Evolutionary conservation across 2,888 invertebrate genomes (phyloP).

Genomic region (Caenorhabditis sulstoni): DNA sequence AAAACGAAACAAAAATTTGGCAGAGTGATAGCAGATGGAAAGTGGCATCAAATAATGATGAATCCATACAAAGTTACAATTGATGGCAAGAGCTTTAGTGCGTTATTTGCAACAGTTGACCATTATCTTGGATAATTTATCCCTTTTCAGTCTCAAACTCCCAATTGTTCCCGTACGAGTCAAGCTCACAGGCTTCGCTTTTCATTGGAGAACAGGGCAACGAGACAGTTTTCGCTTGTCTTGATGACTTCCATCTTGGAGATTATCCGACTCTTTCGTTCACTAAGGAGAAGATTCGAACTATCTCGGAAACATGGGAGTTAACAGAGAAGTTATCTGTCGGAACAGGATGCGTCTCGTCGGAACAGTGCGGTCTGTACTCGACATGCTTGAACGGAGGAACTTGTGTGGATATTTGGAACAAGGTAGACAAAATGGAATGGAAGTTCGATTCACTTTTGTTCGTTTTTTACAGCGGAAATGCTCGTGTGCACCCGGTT

Average conservation of each 20-base stretch:
- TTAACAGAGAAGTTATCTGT: slow-evolving; percentile 45
- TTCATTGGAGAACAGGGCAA: slow-evolving; percentile 39
- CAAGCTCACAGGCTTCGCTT: slow-evolving; percentile 18
- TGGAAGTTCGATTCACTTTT: too few species aligned
- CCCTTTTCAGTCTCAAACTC: slow-evolving; percentile 39
- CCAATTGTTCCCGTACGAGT: slow-evolving; percentile 51
- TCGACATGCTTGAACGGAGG: slow-evolving; percentile 68
- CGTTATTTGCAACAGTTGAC: neutral
- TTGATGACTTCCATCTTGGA: slow-evolving; percentile 61
- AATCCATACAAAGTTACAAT: slow-evolving; percentile 61
- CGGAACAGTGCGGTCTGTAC: slow-evolving; percentile 65
- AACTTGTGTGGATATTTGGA: slow-evolving; percentile 67
- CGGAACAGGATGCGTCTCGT: slow-evolving; percentile 62
- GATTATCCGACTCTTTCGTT: slow-evolving; percentile 58
- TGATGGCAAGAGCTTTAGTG: slow-evolving; percentile 63
- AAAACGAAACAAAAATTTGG: slow-evolving; percentile 56
- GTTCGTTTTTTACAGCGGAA: slow-evolving; percentile 40
- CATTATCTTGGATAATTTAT: too few species aligned
- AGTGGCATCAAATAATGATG: slow-evolving; percentile 64
- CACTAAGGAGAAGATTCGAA: slow-evolving; percentile 55
- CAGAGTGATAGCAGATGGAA: slow-evolving; percentile 62
- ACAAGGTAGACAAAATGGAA: too few species aligned
- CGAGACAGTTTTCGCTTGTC: slow-evolving; percentile 50
- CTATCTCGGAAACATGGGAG: slow-evolving; percentile 39
- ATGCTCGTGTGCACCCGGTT: slow-evolving; percentile 66